phyloP scores from a whole-genome alignment of 2,113 vertebrate species.

The Corythoichthys intestinalis region DNA sequence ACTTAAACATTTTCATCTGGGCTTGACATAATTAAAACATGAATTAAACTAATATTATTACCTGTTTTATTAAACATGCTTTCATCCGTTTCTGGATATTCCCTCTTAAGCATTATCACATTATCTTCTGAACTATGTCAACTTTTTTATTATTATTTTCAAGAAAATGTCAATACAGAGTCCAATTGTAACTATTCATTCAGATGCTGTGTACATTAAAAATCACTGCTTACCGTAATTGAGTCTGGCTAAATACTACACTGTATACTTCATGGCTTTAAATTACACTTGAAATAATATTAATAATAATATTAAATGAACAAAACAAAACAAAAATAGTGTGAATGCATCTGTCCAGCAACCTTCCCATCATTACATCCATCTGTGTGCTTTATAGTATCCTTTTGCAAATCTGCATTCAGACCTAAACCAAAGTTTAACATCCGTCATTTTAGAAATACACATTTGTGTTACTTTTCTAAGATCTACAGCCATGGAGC shows the following conservation, averaged over 20 bases:
- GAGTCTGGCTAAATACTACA: constrained; percentile 4
- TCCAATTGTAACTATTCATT: not conserved
- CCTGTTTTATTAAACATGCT: not conserved
- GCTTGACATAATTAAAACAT: not conserved
- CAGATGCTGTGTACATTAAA: not conserved
- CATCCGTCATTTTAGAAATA: constrained; percentile 33
- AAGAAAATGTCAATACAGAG: constrained; percentile 3
- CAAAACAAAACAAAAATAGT: constrained; percentile 13
- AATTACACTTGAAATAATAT: constrained; percentile 2
- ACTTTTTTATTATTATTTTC: not conserved
- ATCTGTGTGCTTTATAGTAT: constrained; percentile 59
- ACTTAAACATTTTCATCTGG: not conserved
- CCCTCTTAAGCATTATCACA: not conserved
- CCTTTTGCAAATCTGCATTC: constrained; percentile 63
- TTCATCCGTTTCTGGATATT: not conserved
- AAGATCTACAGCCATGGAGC: constrained; percentile 7
- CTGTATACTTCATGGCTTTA: not conserved
- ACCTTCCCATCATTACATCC: constrained; percentile 49
- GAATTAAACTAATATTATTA: not conserved
- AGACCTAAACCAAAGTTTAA: constrained; percentile 42
- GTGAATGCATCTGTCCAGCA: constrained; percentile 37
- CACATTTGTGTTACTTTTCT: constrained; percentile 16
- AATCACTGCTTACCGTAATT: not conserved
- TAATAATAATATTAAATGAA: not conserved
- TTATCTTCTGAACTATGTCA: not conserved